Conservation (phyloP, 2,797 vertebrate species). For the Acanthiza pusilla region DNA sequence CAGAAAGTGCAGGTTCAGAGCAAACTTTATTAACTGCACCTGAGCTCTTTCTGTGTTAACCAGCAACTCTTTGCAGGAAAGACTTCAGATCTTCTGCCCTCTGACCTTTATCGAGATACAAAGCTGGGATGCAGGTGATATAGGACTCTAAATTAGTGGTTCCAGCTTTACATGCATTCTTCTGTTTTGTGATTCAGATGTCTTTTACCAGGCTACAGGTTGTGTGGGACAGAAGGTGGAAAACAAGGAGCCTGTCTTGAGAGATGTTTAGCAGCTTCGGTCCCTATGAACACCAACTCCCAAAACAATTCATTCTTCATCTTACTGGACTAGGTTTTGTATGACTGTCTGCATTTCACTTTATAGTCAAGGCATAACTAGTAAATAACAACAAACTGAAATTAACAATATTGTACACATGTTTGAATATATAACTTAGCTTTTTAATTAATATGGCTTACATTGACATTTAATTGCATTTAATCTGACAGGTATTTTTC, state of each 20-base stretch:
- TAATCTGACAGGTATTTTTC: not conserved
- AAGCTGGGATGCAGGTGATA: not conserved
- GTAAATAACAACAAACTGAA: not conserved
- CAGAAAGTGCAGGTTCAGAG: not conserved
- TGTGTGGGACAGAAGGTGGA: not conserved
- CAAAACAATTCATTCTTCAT: not conserved
- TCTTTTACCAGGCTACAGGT: not conserved
- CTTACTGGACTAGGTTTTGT: not conserved
- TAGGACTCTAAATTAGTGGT: not conserved
- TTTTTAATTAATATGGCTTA: not conserved
- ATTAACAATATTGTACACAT: not conserved
- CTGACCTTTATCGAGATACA: not conserved
- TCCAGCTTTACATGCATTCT: not conserved
- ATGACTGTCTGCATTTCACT: not conserved
- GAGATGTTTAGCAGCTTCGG: not conserved
- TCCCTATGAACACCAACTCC: not conserved
- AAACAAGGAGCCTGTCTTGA: not conserved
- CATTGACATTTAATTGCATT: not conserved
- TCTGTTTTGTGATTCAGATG: not conserved
- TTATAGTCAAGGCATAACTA: not conserved
- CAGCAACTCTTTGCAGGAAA: not conserved
- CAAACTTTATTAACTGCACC: constrained; percentile 15
- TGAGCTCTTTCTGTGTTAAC: not conserved
- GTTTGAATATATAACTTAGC: not conserved
- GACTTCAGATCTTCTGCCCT: not conserved